phyloP scores from a whole-genome alignment of 53 echinoderm and acorn worm genomes.

The Holothuria leucospilota region DNA sequence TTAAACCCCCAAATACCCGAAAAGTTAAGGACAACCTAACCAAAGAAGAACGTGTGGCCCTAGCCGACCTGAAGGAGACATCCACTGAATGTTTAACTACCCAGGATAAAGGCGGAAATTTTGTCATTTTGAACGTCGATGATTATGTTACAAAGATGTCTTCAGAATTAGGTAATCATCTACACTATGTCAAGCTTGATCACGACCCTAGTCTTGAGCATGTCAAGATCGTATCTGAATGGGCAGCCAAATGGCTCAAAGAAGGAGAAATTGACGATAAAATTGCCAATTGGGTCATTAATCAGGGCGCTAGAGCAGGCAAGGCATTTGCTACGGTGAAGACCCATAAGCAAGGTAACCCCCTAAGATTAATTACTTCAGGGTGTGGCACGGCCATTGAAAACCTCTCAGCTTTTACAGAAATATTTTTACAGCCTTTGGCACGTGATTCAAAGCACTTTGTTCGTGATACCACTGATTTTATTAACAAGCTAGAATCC shows the following conservation, averaged over 20 bases:
- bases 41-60: neutral
- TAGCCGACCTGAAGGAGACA: neutral
- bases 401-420: too few relatives aligned
- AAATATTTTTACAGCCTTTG: too few relatives aligned
- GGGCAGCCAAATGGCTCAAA: slow-evolving; percentile 2
- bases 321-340: slow-evolving; percentile 4
- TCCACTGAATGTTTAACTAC: slow-evolving; percentile 2
- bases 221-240: neutral
- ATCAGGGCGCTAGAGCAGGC: neutral
- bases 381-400: too few relatives aligned
- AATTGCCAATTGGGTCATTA: neutral
- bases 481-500: too few relatives aligned
- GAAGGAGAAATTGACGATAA: neutral
- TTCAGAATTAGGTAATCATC: neutral
- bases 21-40: too few relatives aligned
- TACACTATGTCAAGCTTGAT: neutral
- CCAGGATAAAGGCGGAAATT: slow-evolving; percentile 1
- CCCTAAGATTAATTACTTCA: neutral
- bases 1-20: neutral
- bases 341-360: slow-evolving; percentile 4
- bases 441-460: too few relatives aligned
- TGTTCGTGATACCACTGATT: too few relatives aligned
- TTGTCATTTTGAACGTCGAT: too few relatives aligned
- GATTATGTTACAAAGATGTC: neutral
- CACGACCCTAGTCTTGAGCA: neutral